Evolutionary conservation across 2,888 invertebrate species (phyloP).

Genomic region (Apamea anceps): DNA sequence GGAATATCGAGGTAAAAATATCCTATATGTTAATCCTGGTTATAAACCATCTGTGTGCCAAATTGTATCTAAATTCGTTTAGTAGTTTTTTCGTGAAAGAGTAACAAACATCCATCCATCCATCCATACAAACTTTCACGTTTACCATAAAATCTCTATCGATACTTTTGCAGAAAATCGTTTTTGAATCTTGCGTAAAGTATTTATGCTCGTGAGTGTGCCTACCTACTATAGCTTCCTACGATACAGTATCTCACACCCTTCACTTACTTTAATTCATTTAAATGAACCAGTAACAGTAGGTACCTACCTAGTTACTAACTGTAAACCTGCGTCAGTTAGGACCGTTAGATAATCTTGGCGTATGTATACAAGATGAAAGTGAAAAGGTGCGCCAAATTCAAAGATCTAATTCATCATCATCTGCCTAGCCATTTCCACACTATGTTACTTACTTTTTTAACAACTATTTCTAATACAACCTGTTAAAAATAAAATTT

Average conservation of each 20-base stretch:
- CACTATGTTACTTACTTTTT: too few species aligned
- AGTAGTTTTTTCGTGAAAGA: too few species aligned
- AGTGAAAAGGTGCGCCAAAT: not conserved
- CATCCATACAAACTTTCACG: too few species aligned
- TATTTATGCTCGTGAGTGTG: too few species aligned
- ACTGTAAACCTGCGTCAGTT: conserved; percentile 54
- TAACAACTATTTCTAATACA: not conserved
- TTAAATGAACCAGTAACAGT: conserved; percentile 66
- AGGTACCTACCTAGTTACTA: conserved; percentile 46
- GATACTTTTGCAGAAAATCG: not conserved
- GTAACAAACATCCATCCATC: too few species aligned
- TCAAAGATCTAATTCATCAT: not conserved
- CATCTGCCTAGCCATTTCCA: too few species aligned
- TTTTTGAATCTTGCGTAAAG: too few species aligned
- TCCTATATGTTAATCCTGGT: too few species aligned
- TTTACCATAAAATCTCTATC: not conserved
- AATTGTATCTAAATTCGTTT: too few species aligned
- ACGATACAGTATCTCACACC: conserved; percentile 33
- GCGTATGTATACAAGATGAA: conserved; percentile 10
- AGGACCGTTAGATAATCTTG: conserved; percentile 30
- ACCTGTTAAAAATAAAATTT: not conserved
- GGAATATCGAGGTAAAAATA: too few species aligned
- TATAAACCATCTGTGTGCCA: too few species aligned
- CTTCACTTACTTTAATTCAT: conserved; percentile 74
- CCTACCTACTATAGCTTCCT: not conserved